Base-by-base conservation (phyloP, 35 echinoderm and acorn worm species). In the Holothuria glaberrima region DNA sequence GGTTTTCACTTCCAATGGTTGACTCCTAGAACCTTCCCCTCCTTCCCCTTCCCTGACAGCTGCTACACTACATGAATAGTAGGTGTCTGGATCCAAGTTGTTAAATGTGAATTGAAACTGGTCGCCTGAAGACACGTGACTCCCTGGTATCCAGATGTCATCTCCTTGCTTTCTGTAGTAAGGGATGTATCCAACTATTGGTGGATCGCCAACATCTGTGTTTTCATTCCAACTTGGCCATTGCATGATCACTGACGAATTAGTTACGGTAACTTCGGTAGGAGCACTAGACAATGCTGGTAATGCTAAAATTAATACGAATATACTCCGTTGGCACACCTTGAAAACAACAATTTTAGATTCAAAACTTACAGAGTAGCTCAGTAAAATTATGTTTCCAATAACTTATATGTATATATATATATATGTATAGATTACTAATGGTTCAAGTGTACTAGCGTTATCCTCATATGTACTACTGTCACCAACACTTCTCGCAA, bases 11-110 rank as follows among this genome's bases (percentile, higher is more conserved):
- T 2, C 7, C 2, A 41, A 7, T 41, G 33, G 18, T 75, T 12
- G 45, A 22, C 87, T 50, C 27, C 45, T 74, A 25, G 87, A 67
- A 5, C 87, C 87, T 48, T 89, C 87, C 17, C 87, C 87, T 31
- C 87, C 87, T 3, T 75, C 68, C 10, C 87, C 87, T 16, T 48
- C 67, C 74, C 69, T 54, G 7, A 89, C 87, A 54, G 87, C 68
- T 56, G 87, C 68, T 19, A 89, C 70, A 34, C 45, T 73, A 21
- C 74, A n/a, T 3, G 14, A 25, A 67, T 89, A 89, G 13, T 58
- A 30, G 52, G 68, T 89, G 26, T 89, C 87, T 34, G 67, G 54
- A 22, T 48, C 20, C 17, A 89, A 59, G 45, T 69, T 6, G 21
- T 25, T 70, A 62, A 69, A 48, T 13, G 45, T 12, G 60, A 24